Evolutionary conservation across 2,113 vertebrate genomes (phyloP).

Genomic region (Echinops telfairi): DNA sequence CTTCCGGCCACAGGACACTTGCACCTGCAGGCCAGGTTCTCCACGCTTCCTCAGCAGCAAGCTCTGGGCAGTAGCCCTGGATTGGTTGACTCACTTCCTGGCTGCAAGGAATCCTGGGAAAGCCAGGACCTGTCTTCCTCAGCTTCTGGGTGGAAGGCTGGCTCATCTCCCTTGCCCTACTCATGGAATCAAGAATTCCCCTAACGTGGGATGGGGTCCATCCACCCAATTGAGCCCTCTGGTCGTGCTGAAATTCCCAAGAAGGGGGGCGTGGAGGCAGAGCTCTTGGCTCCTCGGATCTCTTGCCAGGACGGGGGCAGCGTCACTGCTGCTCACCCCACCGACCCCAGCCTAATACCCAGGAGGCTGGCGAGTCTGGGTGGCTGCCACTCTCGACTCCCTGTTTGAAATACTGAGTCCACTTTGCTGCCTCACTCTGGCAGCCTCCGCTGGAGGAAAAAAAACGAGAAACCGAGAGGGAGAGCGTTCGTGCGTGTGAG

Average conservation of each 20-base stretch:
- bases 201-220: background rate
- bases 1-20: background rate
- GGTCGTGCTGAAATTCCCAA: too few relatives aligned
- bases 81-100: conserved; percentile 12
- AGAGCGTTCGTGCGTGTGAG: background rate
- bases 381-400: background rate
- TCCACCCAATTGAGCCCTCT: accelerated
- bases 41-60: too few relatives aligned
- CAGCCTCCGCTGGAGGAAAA: background rate
- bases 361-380: background rate
- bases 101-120: background rate
- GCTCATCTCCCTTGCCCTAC: background rate
- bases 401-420: background rate
- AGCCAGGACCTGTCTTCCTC: background rate
- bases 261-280: background rate
- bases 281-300: background rate
- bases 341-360: background rate
- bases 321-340: background rate
- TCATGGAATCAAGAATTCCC: background rate
- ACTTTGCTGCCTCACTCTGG: background rate
- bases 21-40: background rate
- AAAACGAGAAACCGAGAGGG: background rate
- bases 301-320: accelerated
- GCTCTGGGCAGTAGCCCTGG: accelerated
- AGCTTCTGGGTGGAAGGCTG: background rate